phyloP scores from a whole-genome alignment of 2,888 invertebrate genomes.

The Andrena fulva region DNA sequence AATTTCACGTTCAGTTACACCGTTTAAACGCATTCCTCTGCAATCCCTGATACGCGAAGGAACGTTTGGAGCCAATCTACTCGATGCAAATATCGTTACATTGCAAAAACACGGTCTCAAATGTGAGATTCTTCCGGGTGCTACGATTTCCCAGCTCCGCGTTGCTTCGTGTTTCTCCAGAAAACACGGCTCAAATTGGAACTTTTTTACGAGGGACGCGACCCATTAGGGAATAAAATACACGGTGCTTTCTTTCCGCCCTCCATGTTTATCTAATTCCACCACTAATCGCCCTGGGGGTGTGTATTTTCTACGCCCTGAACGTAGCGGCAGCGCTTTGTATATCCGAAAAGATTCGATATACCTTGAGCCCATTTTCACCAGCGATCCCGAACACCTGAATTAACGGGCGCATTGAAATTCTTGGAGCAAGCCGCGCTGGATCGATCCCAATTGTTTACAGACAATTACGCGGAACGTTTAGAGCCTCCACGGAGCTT shows the following conservation, averaged over 20 bases:
- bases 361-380: too few relatives aligned
- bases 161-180: constrained; percentile 19
- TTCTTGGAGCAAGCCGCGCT: neutral
- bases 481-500: neutral
- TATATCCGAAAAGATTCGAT: too few relatives aligned
- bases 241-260: neutral
- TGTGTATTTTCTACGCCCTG: neutral
- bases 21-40: neutral
- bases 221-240: constrained; percentile 33
- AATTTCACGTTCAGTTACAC: neutral
- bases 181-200: constrained; percentile 21
- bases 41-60: neutral
- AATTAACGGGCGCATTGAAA: too few relatives aligned
- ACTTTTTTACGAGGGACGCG: neutral
- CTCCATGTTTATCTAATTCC: neutral
- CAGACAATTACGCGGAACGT: constrained; percentile 10
- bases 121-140: neutral
- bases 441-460: constrained; percentile 5
- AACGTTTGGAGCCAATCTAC: neutral
- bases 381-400: too few relatives aligned
- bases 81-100: neutral
- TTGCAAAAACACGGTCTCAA: neutral
- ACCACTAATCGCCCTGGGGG: neutral
- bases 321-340: too few relatives aligned
- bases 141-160: neutral